Base-by-base conservation (phyloP, 2,797 vertebrate genomes). In the Typhlichthys eigenmanni region DNA sequence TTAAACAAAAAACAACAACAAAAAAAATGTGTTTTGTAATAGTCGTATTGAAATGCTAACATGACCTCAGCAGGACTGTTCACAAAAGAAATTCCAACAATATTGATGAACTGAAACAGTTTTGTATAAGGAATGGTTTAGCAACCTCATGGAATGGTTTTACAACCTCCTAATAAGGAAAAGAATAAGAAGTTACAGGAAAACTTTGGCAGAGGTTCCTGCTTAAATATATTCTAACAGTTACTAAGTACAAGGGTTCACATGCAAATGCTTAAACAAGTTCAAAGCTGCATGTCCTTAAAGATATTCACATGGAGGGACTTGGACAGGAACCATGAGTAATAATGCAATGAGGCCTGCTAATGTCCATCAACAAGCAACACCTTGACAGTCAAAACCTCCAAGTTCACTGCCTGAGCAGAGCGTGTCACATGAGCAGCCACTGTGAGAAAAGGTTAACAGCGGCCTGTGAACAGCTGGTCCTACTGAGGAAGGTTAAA, bases 371-470 rank as follows among this genome's bases (percentile, higher is more conserved):
- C 72, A 79, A 80, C 55, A 80, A 69, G 69, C 59, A 60, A 29
- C 69, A 66, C 67, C 74, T 64, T 60, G 57, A 64, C 72, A 67
- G 55, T 71, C 47, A 8, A 60, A 74, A 47, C 47, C 38, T 59
- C 38, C 43, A 8, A 46, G 70, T 60, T 62, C 17, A 74, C 54
- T 60, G 71, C 53, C 53, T n/a, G 60, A 45, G 67, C 62, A 70
- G 53, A 58, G 55, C 13, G 38, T 58, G 52, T 67, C 66, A 59
- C 76, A 71, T 62, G 47, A 61, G 51, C 49, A 66, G 57, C 77
- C 75, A 69, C 79, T 89, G 79, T 89, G 91, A 92, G 91, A 91
- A 91, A 86, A 81, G 74, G 68, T 64, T 74, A 79, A 87, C 85
- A 85, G 85, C 66, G 80, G 69, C 76, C 64, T 87, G 79, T 84